A percentile compares a stretch with the other conserved stretches of the same genome.
These are phyloP conservation scores for Drosophila truncata DNA, from an alignment of 1,140 invertebrate genomes.

Conservation along the genomic window DNA sequence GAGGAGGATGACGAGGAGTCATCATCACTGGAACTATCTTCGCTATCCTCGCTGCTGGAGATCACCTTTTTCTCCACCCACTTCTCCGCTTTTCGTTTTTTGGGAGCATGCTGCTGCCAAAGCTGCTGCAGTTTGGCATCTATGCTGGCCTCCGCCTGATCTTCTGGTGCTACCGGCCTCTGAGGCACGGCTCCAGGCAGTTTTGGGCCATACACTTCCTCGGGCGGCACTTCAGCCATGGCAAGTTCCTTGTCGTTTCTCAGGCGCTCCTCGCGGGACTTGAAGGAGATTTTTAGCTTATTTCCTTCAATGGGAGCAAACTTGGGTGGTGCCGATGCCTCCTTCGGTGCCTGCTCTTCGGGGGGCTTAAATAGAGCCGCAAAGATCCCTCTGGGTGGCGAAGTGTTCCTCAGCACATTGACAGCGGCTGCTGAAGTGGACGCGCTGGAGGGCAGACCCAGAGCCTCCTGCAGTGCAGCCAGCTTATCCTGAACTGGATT, in stretches of 20 bases:
- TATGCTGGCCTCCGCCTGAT: conserved; percentile 39
- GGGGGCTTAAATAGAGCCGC: conserved; percentile 87
- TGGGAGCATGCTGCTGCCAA: conserved; percentile 60
- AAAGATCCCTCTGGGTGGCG: conserved; percentile 91
- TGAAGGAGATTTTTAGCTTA: conserved; percentile 64
- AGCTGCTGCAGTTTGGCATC: conserved; percentile 68
- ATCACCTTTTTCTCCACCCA: conserved; percentile 66
- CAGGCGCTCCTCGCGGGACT: conserved; percentile 60
- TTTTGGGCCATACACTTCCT: conserved; percentile 61
- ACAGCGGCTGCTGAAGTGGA: conserved; percentile 70
- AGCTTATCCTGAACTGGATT: conserved; percentile 39
- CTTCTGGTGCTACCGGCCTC: neutral
- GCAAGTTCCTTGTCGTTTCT: conserved; percentile 64
- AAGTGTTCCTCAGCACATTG: conserved; percentile 88
- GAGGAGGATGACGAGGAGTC: conserved; percentile 26
- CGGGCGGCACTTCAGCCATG: conserved; percentile 43
- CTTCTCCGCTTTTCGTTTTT: conserved; percentile 53
- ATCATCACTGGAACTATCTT: conserved; percentile 37
- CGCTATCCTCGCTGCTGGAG: conserved; percentile 56
- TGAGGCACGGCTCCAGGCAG: conserved; percentile 21
- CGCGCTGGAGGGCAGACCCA: conserved; percentile 56
- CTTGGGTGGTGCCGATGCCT: conserved; percentile 24
- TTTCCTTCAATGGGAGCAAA: conserved; percentile 65
- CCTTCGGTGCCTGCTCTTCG: conserved; percentile 13
- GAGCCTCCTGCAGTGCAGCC: conserved; percentile 50